phyloP scores from a whole-genome alignment of 2,797 vertebrate genomes.

The Lepilemur ruficaudatus region DNA sequence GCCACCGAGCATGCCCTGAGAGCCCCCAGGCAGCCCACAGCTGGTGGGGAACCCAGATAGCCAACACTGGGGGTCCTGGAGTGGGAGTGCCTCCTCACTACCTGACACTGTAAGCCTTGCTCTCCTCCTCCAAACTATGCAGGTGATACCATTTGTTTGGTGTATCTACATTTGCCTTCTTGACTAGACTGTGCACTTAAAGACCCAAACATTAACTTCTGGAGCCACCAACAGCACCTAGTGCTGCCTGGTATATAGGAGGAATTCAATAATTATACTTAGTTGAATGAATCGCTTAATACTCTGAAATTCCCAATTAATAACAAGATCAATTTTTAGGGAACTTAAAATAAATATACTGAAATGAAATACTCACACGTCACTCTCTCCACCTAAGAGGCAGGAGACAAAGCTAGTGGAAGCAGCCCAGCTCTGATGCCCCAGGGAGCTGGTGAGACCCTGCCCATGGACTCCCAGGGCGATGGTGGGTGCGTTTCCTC shows the following conservation, averaged over 20 bases:
- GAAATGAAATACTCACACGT: background rate
- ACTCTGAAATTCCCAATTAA: background rate
- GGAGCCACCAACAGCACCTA: background rate
- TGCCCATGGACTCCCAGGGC: background rate
- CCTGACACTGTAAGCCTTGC: background rate
- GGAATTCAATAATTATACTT: background rate
- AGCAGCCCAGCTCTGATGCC: background rate
- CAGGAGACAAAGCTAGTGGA: background rate
- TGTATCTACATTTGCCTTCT: background rate
- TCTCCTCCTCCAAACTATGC: background rate
- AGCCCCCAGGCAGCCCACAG: rapidly evolving
- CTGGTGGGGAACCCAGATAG: background rate
- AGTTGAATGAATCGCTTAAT: background rate
- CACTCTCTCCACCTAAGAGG: background rate
- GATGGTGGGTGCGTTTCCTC: rapidly evolving
- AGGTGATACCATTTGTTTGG: background rate
- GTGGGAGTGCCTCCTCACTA: background rate
- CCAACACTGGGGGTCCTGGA: background rate
- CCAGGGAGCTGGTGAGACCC: background rate
- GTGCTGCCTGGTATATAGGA: background rate
- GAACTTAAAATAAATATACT: background rate
- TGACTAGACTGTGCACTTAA: background rate
- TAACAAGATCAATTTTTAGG: background rate
- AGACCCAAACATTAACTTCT: background rate
- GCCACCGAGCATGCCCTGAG: background rate